phyloP scores from a whole-genome alignment of 2,797 vertebrate genomes.

The Synanceia verrucosa region DNA sequence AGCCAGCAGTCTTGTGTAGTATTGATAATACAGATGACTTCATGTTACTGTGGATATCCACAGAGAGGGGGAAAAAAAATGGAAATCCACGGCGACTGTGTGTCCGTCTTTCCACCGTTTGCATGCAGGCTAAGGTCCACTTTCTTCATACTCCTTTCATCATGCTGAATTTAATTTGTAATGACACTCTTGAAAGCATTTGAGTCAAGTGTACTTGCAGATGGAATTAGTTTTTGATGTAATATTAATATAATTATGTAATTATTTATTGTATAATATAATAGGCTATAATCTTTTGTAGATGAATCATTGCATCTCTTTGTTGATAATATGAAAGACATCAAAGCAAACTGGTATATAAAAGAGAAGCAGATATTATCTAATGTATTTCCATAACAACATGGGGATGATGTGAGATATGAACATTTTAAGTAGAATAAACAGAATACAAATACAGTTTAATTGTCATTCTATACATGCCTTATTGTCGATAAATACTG shows the following conservation, averaged over 20 bases:
- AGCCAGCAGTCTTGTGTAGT: constrained; percentile 22
- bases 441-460: background rate
- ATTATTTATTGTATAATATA: too few species aligned
- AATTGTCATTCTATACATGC: background rate
- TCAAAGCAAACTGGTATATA: background rate
- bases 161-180: constrained; percentile 2
- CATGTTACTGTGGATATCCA: constrained; percentile 6
- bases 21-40: constrained; percentile 53
- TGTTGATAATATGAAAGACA: background rate
- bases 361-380: background rate
- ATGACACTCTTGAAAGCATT: background rate
- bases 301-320: background rate
- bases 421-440: background rate
- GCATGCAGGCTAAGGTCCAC: too few species aligned
- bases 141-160: constrained; percentile 8
- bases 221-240: constrained; percentile 22
- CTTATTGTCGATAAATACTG: too few species aligned
- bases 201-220: background rate
- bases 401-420: background rate
- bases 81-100: background rate
- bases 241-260: too few species aligned
- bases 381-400: background rate
- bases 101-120: constrained; percentile 7
- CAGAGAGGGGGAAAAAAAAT: background rate
- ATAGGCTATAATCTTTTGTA: background rate